These are phyloP conservation scores for Escarpia spicata DNA, from an alignment of 2,888 invertebrate genomes.

Conservation along the genomic window DNA sequence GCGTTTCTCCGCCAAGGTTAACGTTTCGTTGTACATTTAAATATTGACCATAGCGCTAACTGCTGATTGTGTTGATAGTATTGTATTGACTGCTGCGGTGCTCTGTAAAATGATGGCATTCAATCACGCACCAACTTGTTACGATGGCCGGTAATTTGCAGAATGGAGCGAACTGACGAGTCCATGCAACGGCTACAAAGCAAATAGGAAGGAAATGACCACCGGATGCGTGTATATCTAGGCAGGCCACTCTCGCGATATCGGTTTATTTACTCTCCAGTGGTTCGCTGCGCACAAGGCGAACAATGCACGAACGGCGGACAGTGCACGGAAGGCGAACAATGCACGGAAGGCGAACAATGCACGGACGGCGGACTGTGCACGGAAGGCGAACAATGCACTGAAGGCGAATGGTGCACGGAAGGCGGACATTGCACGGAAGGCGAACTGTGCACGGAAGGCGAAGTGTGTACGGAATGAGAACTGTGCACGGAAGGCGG, in stretches of 20 bases:
- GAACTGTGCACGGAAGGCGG: too few species aligned
- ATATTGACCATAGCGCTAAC: neutral
- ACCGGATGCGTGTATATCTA: neutral
- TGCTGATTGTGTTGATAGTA: neutral
- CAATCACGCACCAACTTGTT: neutral
- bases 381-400: neutral
- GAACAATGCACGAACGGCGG: neutral
- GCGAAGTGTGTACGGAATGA: neutral
- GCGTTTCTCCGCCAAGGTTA: neutral
- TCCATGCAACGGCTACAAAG: neutral
- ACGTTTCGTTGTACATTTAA: neutral
- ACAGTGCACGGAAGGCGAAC: neutral
- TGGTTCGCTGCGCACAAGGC: neutral
- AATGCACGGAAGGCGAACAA: neutral
- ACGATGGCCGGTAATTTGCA: conserved; percentile 4
- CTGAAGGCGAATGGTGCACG: neutral
- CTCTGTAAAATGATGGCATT: neutral
- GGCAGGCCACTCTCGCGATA: neutral
- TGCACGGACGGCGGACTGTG: neutral
- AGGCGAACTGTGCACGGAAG: neutral
- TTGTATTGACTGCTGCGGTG: neutral
- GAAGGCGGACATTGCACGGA: neutral
- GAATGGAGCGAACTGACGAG: neutral
- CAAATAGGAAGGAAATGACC: neutral
- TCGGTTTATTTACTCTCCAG: neutral